Evolutionary conservation across 2,888 invertebrate genomes (phyloP).

Genomic region (Microctonus aethiopoides): DNA sequence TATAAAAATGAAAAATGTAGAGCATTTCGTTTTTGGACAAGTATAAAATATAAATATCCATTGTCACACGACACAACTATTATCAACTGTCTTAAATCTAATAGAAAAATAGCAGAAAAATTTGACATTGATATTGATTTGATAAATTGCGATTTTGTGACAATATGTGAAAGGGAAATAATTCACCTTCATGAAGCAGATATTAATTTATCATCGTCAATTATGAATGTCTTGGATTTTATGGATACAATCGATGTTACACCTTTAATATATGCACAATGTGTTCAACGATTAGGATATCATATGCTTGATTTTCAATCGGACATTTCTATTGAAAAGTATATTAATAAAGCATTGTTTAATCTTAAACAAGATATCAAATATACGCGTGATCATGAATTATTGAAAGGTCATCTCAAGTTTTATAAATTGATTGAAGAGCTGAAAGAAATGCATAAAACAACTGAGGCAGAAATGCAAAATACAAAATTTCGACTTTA

Average conservation of each 20-base stretch:
- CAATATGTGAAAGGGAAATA: conserved; percentile 54
- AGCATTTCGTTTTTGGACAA: conserved; percentile 57
- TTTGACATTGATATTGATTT: conserved; percentile 47
- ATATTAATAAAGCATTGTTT: conserved; percentile 42
- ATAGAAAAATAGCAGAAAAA: conserved; percentile 42
- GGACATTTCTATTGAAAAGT: conserved; percentile 38
- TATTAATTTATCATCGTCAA: conserved; percentile 47
- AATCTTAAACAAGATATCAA: conserved; percentile 39
- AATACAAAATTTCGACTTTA: conserved; percentile 38
- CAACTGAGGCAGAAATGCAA: conserved; percentile 51
- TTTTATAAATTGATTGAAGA: conserved; percentile 53
- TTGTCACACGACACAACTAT: conserved; percentile 38
- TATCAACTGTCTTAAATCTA: conserved; percentile 49
- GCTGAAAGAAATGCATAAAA: conserved; percentile 39
- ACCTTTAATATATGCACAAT: conserved; percentile 46
- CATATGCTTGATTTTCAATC: conserved; percentile 48
- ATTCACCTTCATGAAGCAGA: conserved; percentile 45
- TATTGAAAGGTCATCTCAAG: conserved; percentile 52
- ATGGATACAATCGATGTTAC: conserved; percentile 44
- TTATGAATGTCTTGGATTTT: conserved; percentile 49
- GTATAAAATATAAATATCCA: conserved; percentile 49
- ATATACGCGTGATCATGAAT: conserved; percentile 28
- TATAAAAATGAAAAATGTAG: conserved; percentile 46
- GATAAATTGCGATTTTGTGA: conserved; percentile 47
- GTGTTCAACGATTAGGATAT: conserved; percentile 51